Evolutionary conservation across 2,888 invertebrate species (phyloP), one percentile per base, ranked within the genome.

Genomic region (Tipula helvola): DNA sequence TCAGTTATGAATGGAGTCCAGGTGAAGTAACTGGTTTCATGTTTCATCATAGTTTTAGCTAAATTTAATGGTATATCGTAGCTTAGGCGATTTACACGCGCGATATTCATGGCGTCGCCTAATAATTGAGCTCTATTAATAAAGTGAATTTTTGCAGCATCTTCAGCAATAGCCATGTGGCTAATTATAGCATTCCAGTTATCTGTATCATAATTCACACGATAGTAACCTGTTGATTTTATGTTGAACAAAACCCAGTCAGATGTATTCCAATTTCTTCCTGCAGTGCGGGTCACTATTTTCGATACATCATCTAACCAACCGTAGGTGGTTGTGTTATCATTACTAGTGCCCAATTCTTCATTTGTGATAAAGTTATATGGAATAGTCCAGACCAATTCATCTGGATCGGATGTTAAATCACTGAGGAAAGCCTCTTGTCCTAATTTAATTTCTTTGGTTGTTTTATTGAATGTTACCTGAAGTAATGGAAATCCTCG

Each of bases 81-180:
- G 83, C 89, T 83, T 16, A 86, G 36, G 4, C 42, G 85, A 84
- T 86, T 36, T 28, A 47, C 39, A 3, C 83, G 83, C 4, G 86
- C 86, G 4, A 86, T 36, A 52, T 95, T 95, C 90, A 95, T 92
- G 0, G 95, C 94, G 90, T 97, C 97, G 88, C 97, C 96, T 5
- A 97, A 92, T 86, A 97, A 92, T 90, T 97, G 97, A 0, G 96
- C 96, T 87, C 97, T 92, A 89, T 96, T 96, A 87, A 95, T 94
- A 1, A 94, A 93, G 87, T 95, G 93, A 86, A 97, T 95, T 85
- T 93, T 93, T 13, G 16, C n/a, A n/a, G 16, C 57, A 39, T 93
- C 93, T 16, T 36, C 52, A 16, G 36, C 93, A 83, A 92, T 91
- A 36, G 93, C 93, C 0, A 96, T 91, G 28, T 71, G 28, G 10